phyloP scores from a whole-genome alignment of 2,888 invertebrate species.

The Salpingus planirostris region DNA sequence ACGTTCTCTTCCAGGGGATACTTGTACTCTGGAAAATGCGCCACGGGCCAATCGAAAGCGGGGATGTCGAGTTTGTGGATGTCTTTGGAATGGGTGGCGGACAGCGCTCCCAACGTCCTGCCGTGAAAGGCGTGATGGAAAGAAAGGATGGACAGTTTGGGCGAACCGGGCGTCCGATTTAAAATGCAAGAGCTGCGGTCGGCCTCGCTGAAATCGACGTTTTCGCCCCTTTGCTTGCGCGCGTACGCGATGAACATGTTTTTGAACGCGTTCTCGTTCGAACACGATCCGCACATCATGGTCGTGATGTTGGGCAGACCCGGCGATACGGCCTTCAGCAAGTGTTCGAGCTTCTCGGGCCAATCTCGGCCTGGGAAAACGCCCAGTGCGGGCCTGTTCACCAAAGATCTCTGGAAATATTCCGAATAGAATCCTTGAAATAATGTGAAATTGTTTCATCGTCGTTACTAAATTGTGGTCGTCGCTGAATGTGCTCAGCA shows the following conservation, averaged over 20 bases:
- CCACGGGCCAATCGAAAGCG: constrained; percentile 92
- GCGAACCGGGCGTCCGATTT: constrained; percentile 82
- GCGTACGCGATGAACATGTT: constrained; percentile 84
- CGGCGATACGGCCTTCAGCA: constrained; percentile 54
- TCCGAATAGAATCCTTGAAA: constrained; percentile 1
- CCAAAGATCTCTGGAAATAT: constrained; percentile 56
- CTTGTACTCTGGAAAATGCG: constrained; percentile 69
- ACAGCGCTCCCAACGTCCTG: constrained; percentile 76
- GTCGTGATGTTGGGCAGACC: constrained; percentile 77
- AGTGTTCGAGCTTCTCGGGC: constrained; percentile 64
- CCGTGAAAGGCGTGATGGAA: constrained; percentile 93
- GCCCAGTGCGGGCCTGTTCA: constrained; percentile 92
- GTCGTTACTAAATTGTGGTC: constrained; percentile 23
- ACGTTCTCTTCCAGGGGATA: constrained; percentile 81
- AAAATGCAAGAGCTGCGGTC: constrained; percentile 78
- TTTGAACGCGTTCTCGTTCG: constrained; percentile 96
- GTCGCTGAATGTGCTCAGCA: constrained; percentile 57
- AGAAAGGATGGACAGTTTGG: constrained; percentile 71
- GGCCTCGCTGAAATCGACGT: constrained; percentile 58
- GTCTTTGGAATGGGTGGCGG: constrained; percentile 90
- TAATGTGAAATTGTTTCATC: background rate
- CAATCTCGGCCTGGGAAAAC: constrained; percentile 87
- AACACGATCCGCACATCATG: constrained; percentile 97
- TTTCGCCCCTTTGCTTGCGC: constrained; percentile 63
- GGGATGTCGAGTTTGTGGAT: constrained; percentile 95